A percentile compares a stretch with the other conserved stretches of the same genome.
These are phyloP conservation scores for Zoanthus sociatus DNA, from an alignment of 92 coral and sea anemone species.

Conservation along the genomic window DNA sequence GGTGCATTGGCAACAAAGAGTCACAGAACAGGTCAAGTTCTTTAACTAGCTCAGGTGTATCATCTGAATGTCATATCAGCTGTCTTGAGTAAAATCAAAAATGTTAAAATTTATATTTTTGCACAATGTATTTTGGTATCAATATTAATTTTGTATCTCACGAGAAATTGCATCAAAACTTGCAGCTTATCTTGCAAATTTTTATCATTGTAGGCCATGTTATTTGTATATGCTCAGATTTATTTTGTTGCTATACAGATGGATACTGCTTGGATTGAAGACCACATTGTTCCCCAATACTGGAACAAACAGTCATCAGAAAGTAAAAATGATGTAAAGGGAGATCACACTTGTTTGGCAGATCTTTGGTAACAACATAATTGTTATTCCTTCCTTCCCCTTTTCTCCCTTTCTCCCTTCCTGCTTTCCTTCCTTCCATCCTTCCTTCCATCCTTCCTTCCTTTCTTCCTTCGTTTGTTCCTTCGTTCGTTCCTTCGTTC, in stretches of 20 bases:
- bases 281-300: constrained; percentile 75
- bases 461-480: not conserved
- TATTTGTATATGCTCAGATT: not conserved
- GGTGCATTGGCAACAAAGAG: not conserved
- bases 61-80: not conserved
- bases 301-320: constrained; percentile 63
- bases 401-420: not conserved
- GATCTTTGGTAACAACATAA: constrained; percentile 56
- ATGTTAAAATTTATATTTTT: no score
- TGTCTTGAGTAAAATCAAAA: not conserved
- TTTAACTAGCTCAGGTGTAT: not conserved
- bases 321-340: not conserved
- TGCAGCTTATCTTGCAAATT: no score
- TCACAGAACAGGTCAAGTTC: constrained; percentile 21
- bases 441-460: not conserved
- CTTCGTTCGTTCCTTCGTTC: not conserved
- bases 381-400: not conserved
- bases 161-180: no score
- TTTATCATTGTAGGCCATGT: not conserved
- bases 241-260: not conserved
- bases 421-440: not conserved
- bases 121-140: no score
- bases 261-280: constrained; percentile 69
- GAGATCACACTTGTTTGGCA: constrained; percentile 71
- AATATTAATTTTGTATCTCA: no score